Conservation (phyloP, 2,113 vertebrate species). For the Sclerurus mexicanus region DNA sequence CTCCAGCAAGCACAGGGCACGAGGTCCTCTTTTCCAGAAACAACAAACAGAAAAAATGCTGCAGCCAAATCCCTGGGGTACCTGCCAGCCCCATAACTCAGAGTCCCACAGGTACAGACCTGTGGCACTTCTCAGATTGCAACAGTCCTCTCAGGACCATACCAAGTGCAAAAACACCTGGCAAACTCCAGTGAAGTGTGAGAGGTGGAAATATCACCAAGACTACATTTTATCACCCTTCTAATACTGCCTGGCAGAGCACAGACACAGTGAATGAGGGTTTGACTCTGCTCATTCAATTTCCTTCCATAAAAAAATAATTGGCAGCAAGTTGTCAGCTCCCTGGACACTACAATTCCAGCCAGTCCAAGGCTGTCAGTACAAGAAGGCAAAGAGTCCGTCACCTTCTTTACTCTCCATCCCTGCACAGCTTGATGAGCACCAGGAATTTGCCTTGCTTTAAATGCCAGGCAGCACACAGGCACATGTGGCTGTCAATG, state of each 20-base stretch:
- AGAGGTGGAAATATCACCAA: background rate
- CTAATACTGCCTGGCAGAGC: background rate
- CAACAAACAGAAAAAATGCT: background rate
- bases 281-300: background rate
- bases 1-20: background rate
- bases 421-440: background rate
- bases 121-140: background rate
- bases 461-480: background rate
- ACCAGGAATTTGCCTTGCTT: background rate
- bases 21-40: background rate
- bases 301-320: background rate
- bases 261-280: background rate
- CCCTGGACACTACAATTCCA: background rate
- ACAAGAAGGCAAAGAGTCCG: background rate
- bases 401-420: background rate
- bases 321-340: conserved; percentile 3
- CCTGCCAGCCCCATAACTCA: background rate
- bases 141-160: background rate
- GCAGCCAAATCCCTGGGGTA: background rate
- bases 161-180: background rate
- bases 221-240: background rate
- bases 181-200: background rate
- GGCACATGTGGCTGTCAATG: background rate
- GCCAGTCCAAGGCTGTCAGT: background rate
- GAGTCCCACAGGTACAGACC: background rate